Evolutionary conservation across 2,888 invertebrate species (phyloP).

Genomic region (Ichneumoninae sp.): DNA sequence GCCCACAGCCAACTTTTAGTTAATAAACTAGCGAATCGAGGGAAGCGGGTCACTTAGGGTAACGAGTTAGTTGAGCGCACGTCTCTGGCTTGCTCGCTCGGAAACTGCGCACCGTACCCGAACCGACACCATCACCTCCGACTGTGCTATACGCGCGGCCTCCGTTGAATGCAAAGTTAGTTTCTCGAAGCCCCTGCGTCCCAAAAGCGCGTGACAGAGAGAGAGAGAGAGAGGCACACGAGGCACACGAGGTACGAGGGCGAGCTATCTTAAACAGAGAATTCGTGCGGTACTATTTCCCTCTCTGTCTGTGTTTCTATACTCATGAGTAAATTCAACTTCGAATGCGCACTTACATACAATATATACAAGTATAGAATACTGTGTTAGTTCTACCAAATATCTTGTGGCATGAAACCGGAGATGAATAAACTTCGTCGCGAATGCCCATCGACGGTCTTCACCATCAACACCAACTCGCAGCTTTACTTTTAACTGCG

Average conservation of each 20-base stretch:
- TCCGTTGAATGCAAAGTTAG: constrained; percentile 62
- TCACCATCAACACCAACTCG: not conserved
- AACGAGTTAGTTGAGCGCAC: constrained; percentile 69
- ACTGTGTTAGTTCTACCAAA: constrained; percentile 18
- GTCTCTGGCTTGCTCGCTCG: constrained; percentile 61
- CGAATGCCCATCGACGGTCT: constrained; percentile 45
- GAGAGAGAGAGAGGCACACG: not conserved
- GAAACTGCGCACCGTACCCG: constrained; percentile 54
- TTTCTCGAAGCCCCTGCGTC: constrained; percentile 54
- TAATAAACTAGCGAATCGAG: constrained; percentile 73
- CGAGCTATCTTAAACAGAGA: constrained; percentile 45
- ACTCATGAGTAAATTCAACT: constrained; percentile 54
- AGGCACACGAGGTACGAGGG: not conserved
- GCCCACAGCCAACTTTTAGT: constrained; percentile 73
- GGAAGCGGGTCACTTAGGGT: constrained; percentile 73
- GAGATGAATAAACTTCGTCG: constrained; percentile 49
- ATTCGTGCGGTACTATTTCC: constrained; percentile 34
- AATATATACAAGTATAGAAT: constrained; percentile 5
- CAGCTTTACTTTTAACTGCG: not conserved
- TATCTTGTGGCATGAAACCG: constrained; percentile 26
- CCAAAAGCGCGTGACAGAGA: constrained; percentile 42
- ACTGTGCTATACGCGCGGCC: constrained; percentile 21
- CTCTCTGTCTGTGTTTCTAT: not conserved
- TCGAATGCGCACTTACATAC: constrained; percentile 44
- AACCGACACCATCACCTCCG: constrained; percentile 25